Evolutionary conservation across 2,113 vertebrate species (phyloP).

Genomic region (Acrocephalus arundinaceus): DNA sequence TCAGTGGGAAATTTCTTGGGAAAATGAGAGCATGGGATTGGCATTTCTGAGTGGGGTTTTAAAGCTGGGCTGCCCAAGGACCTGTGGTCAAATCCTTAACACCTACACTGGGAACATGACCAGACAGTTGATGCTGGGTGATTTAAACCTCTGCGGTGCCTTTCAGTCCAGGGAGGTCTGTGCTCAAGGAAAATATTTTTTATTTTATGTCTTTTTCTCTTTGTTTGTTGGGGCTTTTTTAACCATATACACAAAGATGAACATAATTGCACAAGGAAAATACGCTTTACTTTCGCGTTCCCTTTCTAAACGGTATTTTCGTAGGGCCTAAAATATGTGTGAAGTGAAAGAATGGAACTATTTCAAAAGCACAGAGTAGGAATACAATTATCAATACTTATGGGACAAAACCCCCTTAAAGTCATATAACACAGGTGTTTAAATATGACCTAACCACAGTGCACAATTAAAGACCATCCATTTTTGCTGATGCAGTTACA

Average conservation of each 20-base stretch:
- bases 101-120: neutral
- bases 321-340: neutral
- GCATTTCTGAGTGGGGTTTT: constrained; percentile 19
- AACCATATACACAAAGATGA: neutral
- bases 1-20: neutral
- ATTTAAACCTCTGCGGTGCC: neutral
- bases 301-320: neutral
- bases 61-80: neutral
- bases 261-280: neutral
- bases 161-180: neutral
- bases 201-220: neutral
- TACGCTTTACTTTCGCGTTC: neutral
- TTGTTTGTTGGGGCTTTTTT: neutral
- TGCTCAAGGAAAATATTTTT: neutral
- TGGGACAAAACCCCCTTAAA: neutral
- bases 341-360: neutral
- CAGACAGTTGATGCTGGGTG: neutral
- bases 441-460: neutral
- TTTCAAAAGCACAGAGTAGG: neutral
- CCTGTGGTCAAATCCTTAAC: neutral
- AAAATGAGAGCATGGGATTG: constrained; percentile 26
- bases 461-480: neutral
- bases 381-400: neutral
- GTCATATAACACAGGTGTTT: neutral
- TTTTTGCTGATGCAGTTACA: neutral